Base-by-base conservation (phyloP, 2,888 invertebrate species). In the Bedellia somnulentella region DNA sequence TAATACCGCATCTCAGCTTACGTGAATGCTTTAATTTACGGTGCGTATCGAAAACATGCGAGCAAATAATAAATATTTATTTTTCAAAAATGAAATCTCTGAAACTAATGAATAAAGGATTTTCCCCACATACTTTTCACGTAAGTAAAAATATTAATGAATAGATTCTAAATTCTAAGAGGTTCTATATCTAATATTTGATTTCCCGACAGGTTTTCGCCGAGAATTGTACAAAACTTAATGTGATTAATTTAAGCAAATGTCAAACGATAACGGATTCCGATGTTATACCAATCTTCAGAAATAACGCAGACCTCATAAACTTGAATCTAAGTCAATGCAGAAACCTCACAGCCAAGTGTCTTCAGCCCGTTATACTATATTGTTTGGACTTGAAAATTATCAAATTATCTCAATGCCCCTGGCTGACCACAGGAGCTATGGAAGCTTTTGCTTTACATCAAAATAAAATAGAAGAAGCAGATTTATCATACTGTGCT, bases 361-460 rank as follows among this genome's bases (percentile, higher is more conserved):
- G 80, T 25, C 49, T 87, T 17, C 83, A 85, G 31, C 80, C 82
- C 0, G 70, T 85, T 1, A 83, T 85, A 11, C 58, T 81, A 1
- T 63, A 79, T 37, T 82, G 82, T 42, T 75, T 66, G 41, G 58
- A 78, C 27, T 49, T 86, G 37, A 68, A 57, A 27, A 62, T 67
- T 0, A 46, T 87, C 2, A 80, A 79, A 39, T 52, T 87, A 2
- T 63, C 78, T 0, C 77, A 79, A 27, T 86, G 86, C 46, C 47
- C 73, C 5, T 86, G 86, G 86, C 47, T 86, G 11, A 82, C 81
- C n/a, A 75, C 79, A 0, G 83, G 82, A 0, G 82, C 83, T 0
- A 57, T 87, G 24, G 83, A 83, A 38, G 80, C 82, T 0, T 44
- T 87, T 2, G 80, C 82, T 0, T 48, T 83, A 13, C 82, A 85